Conservation (phyloP, 2,888 invertebrate genomes). For the Linnaemya tessellans region DNA sequence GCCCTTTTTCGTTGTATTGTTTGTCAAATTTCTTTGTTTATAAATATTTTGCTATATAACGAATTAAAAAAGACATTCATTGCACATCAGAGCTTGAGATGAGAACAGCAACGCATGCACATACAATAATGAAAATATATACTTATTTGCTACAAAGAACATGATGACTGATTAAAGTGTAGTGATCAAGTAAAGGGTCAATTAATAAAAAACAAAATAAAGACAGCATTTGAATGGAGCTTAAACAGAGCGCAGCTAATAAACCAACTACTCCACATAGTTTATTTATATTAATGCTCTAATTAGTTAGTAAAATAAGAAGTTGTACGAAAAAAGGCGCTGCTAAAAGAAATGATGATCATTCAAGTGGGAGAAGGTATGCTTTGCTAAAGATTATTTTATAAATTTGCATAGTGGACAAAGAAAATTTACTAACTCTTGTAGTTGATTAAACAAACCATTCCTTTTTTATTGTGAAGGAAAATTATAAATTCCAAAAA, state of each 20-base stretch:
- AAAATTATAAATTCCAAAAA: not conserved
- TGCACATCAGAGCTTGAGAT: slow-evolving; percentile 19
- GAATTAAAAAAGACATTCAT: slow-evolving; percentile 44
- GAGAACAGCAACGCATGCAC: not conserved
- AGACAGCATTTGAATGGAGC: slow-evolving; percentile 11
- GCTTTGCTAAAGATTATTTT: not conserved
- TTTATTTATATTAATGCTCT: slow-evolving; percentile 58
- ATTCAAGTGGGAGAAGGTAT: slow-evolving; percentile 22
- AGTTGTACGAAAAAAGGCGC: slow-evolving; percentile 25
- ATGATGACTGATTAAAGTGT: slow-evolving; percentile 57
- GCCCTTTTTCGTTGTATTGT: slow-evolving; percentile 14
- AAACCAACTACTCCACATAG: not conserved
- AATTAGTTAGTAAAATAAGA: slow-evolving; percentile 56
- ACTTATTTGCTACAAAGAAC: not conserved
- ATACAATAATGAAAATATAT: not conserved
- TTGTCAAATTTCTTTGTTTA: slow-evolving; percentile 45
- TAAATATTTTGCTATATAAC: slow-evolving; percentile 46
- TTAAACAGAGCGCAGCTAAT: not conserved
- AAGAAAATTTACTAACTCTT: not conserved
- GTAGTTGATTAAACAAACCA: not conserved
- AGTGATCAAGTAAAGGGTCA: slow-evolving; percentile 69
- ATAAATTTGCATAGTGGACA: not conserved
- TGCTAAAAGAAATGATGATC: slow-evolving; percentile 15
- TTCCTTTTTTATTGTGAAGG: slow-evolving; percentile 1
- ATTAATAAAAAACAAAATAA: slow-evolving; percentile 61